Conservation (phyloP, 2,113 vertebrate species). For the Struthidea cinerea region DNA sequence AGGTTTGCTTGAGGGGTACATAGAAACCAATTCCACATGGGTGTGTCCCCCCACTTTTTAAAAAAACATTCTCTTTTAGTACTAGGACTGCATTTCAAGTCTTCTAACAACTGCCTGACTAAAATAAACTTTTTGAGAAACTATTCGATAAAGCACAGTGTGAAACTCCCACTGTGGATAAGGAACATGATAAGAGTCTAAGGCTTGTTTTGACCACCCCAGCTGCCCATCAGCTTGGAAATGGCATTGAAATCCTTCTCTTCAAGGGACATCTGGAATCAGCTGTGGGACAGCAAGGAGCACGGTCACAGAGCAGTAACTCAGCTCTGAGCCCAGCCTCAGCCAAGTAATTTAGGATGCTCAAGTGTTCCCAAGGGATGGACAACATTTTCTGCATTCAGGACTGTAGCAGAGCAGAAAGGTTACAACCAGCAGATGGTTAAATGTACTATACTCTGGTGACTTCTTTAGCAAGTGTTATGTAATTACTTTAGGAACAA, state of each 20-base stretch:
- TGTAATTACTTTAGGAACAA: background rate
- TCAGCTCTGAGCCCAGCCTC: background rate
- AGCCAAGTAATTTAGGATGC: background rate
- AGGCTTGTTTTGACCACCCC: background rate
- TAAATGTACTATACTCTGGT: background rate
- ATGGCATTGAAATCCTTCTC: background rate
- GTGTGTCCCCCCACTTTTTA: rapidly evolving
- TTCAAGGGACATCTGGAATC: background rate
- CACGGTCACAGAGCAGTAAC: background rate
- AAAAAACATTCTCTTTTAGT: background rate
- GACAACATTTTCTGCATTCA: background rate
- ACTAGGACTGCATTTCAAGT: background rate
- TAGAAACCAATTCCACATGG: background rate
- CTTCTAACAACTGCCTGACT: background rate
- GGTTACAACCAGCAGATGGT: background rate
- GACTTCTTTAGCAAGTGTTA: background rate
- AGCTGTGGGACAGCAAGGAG: background rate
- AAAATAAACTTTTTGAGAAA: background rate
- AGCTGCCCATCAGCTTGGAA: background rate
- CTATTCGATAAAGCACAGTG: background rate
- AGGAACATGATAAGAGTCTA: background rate
- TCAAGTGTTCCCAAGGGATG: background rate
- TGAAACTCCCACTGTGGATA: background rate
- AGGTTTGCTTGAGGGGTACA: background rate
- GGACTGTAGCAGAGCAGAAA: background rate